These are phyloP conservation scores for Atta texana DNA, from an alignment of 1,140 invertebrate genomes.

Conservation along the genomic window DNA sequence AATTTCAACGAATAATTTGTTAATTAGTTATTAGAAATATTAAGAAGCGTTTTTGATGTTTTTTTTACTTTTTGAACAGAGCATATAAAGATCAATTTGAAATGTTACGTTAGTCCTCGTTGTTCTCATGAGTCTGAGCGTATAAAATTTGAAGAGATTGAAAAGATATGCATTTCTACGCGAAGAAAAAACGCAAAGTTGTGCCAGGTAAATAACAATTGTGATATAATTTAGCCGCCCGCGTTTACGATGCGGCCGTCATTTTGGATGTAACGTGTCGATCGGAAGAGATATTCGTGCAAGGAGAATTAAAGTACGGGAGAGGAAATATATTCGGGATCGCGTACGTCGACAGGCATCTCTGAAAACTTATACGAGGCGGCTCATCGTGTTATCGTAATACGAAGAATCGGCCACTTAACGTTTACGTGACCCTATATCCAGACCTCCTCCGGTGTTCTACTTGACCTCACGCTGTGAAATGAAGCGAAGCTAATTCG, in stretches of 20 bases:
- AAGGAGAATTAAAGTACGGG: conserved; percentile 26
- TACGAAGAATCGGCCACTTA: conserved; percentile 65
- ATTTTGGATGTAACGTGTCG: conserved; percentile 56
- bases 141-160: conserved; percentile 32
- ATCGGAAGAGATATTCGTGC: conserved; percentile 66
- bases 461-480: conserved; percentile 39
- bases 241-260: conserved; percentile 6
- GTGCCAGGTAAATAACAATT: conserved; percentile 40
- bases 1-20: background rate
- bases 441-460: conserved; percentile 44
- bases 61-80: background rate
- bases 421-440: conserved; percentile 62
- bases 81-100: background rate
- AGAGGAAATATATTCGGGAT: conserved; percentile 66
- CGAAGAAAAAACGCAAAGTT: conserved; percentile 28
- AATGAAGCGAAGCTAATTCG: conserved; percentile 55
- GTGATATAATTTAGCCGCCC: background rate
- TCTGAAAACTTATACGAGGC: conserved; percentile 55
- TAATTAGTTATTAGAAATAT: background rate
- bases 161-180: conserved; percentile 39
- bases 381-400: conserved; percentile 64
- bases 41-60: background rate
- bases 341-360: conserved; percentile 63
- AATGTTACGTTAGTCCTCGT: conserved; percentile 66
- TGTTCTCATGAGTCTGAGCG: conserved; percentile 37